A percentile compares a stretch with the other conserved stretches of the same genome.
Evolutionary conservation across 2,888 invertebrate species (phyloP).

Genomic region (Coecobrya sp.): DNA sequence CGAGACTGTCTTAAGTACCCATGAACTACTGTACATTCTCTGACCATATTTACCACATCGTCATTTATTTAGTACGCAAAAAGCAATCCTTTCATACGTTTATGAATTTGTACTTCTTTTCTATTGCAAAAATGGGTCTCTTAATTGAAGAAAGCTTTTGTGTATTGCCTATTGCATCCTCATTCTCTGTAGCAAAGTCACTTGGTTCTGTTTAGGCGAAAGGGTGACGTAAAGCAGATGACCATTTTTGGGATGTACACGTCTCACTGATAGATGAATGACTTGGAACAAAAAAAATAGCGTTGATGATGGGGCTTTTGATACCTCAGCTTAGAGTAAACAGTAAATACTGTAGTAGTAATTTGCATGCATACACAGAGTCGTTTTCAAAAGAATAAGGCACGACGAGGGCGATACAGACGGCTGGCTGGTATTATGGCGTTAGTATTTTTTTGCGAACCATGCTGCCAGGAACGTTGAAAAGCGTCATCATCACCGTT

Average conservation of each 20-base stretch:
- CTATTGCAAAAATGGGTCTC: constrained; percentile 58
- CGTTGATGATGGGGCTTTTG: constrained; percentile 3
- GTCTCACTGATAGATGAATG: constrained; percentile 27
- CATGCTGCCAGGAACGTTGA: background rate
- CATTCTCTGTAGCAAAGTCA: background rate
- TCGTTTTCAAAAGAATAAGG: constrained; percentile 14
- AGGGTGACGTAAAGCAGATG: constrained; percentile 72
- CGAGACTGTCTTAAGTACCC: constrained; percentile 63
- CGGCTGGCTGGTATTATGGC: background rate
- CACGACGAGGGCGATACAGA: constrained; percentile 7
- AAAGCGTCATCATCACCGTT: constrained; percentile 44
- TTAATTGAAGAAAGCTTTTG: constrained; percentile 28
- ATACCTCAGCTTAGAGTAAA: constrained; percentile 4
- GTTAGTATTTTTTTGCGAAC: background rate
- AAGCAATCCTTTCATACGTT: background rate
- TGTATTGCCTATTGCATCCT: background rate
- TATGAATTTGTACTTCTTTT: background rate
- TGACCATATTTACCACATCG: background rate
- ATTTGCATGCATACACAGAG: constrained; percentile 21
- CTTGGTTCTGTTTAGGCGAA: constrained; percentile 15
- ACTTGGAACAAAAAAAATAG: constrained; percentile 58
- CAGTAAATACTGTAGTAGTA: background rate
- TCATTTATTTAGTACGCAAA: background rate
- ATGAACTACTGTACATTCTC: background rate
- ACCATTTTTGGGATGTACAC: constrained; percentile 64